Conservation (phyloP, 2,113 vertebrate species). For the Sapayoa aenigma region DNA sequence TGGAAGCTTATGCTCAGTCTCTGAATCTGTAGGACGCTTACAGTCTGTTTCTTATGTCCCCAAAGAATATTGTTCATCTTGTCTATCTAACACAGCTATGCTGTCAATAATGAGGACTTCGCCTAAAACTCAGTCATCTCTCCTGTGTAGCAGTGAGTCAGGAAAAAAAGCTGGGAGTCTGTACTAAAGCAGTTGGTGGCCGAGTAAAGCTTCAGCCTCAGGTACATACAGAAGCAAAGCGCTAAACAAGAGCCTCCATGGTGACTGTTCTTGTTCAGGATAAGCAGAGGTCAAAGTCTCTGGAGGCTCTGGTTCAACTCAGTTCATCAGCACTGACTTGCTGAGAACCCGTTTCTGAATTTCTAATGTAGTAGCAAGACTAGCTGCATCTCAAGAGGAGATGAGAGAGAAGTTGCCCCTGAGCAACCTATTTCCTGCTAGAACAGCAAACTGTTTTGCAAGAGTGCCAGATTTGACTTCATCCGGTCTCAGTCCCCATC, state of each 20-base stretch:
- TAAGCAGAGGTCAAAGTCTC: neutral
- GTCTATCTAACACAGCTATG: neutral
- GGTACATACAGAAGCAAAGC: neutral
- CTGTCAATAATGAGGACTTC: neutral
- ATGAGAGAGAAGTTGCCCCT: neutral
- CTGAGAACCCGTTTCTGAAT: neutral
- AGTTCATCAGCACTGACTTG: neutral
- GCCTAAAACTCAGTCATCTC: neutral
- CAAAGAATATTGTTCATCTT: neutral
- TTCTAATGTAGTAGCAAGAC: neutral
- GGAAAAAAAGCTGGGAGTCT: neutral
- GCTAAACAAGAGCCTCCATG: neutral
- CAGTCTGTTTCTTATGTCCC: neutral
- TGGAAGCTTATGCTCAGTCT: neutral
- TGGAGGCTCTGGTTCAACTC: neutral
- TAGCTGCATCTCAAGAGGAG: neutral
- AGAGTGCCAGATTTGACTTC: constrained; percentile 1
- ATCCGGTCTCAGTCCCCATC: neutral
- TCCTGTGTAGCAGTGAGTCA: neutral
- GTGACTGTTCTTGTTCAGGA: neutral
- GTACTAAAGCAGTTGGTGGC: neutral
- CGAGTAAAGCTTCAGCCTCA: neutral
- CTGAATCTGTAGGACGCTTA: neutral
- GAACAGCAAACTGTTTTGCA: constrained; percentile 8
- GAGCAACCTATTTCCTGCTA: neutral